Percentiles rank a stretch among this genome's conserved stretches.
Conservation (phyloP, 2,888 invertebrate genomes). For the Sarcophaga subvicina region DNA sequence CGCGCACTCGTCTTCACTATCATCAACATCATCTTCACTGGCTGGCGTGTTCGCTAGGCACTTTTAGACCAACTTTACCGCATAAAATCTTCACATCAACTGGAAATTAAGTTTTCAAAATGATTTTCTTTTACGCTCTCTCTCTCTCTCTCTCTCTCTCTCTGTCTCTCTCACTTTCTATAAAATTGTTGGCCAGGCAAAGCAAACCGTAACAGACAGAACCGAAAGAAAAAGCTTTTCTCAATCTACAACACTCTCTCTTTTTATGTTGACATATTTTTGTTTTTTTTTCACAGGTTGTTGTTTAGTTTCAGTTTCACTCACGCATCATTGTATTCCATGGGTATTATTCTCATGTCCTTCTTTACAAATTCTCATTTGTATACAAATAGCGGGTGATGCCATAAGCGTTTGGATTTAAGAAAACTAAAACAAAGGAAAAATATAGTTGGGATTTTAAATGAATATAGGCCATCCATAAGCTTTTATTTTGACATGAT, state of each 20-base stretch:
- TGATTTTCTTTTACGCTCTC: background rate
- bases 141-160: background rate
- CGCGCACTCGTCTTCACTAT: constrained; percentile 59
- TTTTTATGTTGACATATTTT: constrained; percentile 52
- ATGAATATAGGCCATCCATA: too few relatives aligned
- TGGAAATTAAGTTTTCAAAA: constrained; percentile 52
- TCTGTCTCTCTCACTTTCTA: constrained; percentile 3
- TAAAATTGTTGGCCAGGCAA: constrained; percentile 62
- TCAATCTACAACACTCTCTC: constrained; percentile 12
- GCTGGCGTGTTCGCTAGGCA: constrained; percentile 61
- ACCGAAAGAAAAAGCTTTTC: constrained; percentile 54
- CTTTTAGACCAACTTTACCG: constrained; percentile 71
- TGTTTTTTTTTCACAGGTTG: constrained; percentile 50
- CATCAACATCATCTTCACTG: background rate
- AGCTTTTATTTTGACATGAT: too few relatives aligned
- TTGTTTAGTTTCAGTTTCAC: constrained; percentile 25
- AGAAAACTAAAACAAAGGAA: too few relatives aligned
- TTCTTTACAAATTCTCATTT: background rate
- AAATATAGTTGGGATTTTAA: too few relatives aligned
- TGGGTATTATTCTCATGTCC: background rate
- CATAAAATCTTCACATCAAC: constrained; percentile 72
- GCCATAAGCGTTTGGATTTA: too few relatives aligned
- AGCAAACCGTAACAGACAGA: constrained; percentile 22
- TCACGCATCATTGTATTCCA: background rate
- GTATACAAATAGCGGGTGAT: too few relatives aligned